Percentiles rank a stretch among this genome's conserved stretches.
Conservation (phyloP, 2,113 vertebrate species). For the Speoplatyrhinus poulsoni region DNA sequence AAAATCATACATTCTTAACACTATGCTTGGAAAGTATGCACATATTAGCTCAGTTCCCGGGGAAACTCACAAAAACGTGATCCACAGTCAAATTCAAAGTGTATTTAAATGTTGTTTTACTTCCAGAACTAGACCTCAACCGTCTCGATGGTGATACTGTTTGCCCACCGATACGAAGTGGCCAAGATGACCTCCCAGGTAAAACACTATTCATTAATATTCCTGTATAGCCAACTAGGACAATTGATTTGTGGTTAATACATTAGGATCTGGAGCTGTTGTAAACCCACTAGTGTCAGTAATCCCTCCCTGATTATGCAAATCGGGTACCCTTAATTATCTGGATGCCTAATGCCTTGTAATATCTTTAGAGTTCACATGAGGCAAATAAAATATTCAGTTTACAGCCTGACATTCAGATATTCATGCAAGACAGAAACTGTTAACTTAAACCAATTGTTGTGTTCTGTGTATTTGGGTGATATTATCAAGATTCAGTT, state of each 20-base stretch:
- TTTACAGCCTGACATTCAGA: conserved; percentile 35
- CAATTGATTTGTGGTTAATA: no score
- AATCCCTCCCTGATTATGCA: neutral
- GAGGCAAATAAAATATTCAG: conserved; percentile 71
- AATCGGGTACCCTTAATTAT: conserved; percentile 41
- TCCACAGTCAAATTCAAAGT: conserved; percentile 14
- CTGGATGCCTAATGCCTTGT: conserved; percentile 28
- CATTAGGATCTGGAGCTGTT: neutral
- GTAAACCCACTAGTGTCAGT: neutral
- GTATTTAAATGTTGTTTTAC: neutral
- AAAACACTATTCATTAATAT: conserved; percentile 24
- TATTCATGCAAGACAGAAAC: conserved; percentile 37
- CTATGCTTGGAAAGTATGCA: conserved; percentile 4
- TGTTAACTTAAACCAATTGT: conserved; percentile 66
- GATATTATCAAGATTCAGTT: neutral
- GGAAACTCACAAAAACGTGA: neutral
- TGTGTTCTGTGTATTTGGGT: conserved; percentile 21
- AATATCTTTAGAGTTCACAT: conserved; percentile 47
- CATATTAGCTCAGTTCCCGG: neutral
- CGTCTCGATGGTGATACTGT: conserved; percentile 77
- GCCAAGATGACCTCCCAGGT: conserved; percentile 84
- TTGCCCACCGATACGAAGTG: conserved; percentile 77
- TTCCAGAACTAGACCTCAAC: conserved; percentile 77
- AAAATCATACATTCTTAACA: conserved; percentile 4
- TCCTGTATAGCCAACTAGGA: neutral